Conservation (phyloP, 2,888 invertebrate species). For the Spatulosminthurus flaviceps region DNA sequence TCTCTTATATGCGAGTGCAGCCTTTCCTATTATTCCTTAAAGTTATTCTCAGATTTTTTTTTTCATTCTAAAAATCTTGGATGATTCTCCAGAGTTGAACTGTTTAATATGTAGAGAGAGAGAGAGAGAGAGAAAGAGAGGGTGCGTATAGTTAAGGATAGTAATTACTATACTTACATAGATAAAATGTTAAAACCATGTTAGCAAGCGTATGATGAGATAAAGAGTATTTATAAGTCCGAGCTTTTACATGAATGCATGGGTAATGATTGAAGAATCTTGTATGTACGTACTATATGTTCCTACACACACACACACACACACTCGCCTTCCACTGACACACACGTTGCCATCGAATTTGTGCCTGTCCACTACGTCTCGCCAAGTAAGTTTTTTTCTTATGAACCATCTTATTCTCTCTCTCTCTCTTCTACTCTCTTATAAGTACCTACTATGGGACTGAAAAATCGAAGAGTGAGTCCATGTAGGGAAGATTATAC, state of each 20-base stretch:
- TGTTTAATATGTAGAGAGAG: not conserved
- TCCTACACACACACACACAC: not conserved
- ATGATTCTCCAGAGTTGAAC: too few species aligned
- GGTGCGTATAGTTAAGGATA: not conserved
- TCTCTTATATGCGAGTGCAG: not conserved
- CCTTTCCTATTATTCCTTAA: conserved; percentile 1
- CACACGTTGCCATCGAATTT: conserved; percentile 39
- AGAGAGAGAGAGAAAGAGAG: conserved; percentile 27
- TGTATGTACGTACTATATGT: not conserved
- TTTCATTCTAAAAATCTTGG: not conserved
- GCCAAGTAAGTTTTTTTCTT: conserved; percentile 38
- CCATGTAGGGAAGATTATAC: not conserved
- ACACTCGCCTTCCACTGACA: not conserved
- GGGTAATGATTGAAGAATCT: not conserved
- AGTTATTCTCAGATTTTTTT: not conserved
- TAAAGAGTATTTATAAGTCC: not conserved
- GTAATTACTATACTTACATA: too few species aligned
- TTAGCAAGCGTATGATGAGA: too few species aligned
- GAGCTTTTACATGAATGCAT: conserved; percentile 13
- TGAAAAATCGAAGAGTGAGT: not conserved
- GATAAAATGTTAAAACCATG: too few species aligned
- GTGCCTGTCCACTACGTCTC: conserved; percentile 39
- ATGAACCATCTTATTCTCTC: conserved; percentile 6
- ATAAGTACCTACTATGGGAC: not conserved
- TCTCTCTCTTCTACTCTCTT: too few species aligned